A percentile compares a stretch with the other conserved stretches of the same genome.
These are phyloP conservation scores for Pheosia tremula DNA, from an alignment of 2,888 invertebrate species.

Conservation along the genomic window DNA sequence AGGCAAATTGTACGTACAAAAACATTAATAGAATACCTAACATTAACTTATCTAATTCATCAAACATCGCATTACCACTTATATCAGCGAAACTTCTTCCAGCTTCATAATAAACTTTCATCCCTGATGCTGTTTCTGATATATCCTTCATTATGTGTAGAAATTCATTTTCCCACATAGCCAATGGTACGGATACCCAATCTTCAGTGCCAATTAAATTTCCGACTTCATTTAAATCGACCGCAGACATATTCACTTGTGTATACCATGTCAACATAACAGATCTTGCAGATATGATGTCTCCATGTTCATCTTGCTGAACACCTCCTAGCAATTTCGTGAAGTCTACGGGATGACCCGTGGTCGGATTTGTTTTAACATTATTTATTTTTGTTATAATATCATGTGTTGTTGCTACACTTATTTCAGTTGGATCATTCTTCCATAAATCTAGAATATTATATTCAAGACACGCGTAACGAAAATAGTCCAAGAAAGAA, in stretches of 20 bases:
- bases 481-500: slow-evolving; percentile 85
- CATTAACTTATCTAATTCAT: slow-evolving; percentile 88
- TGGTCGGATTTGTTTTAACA: slow-evolving; percentile 84
- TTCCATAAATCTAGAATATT: slow-evolving; percentile 90
- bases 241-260: slow-evolving; percentile 87
- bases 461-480: slow-evolving; percentile 85
- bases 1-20: slow-evolving; percentile 88
- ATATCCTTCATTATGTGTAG: slow-evolving; percentile 69
- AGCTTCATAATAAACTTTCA: slow-evolving; percentile 83
- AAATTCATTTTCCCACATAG: slow-evolving; percentile 86
- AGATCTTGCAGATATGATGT: slow-evolving; percentile 86
- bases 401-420: slow-evolving; percentile 83
- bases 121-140: slow-evolving; percentile 55
- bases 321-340: slow-evolving; percentile 86
- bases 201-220: slow-evolving; percentile 90
- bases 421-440: slow-evolving; percentile 81
- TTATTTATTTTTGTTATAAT: slow-evolving; percentile 86
- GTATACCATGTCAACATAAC: slow-evolving; percentile 87
- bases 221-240: slow-evolving; percentile 87
- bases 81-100: slow-evolving; percentile 91
- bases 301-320: slow-evolving; percentile 82
- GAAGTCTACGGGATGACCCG: slow-evolving; percentile 87
- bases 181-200: slow-evolving; percentile 86
- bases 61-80: slow-evolving; percentile 88
- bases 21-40: slow-evolving; percentile 89